A percentile compares a stretch with the other conserved stretches of the same genome.
These are phyloP conservation scores for Aphodius granarius DNA, from an alignment of 2,888 invertebrate species.

Conservation along the genomic window DNA sequence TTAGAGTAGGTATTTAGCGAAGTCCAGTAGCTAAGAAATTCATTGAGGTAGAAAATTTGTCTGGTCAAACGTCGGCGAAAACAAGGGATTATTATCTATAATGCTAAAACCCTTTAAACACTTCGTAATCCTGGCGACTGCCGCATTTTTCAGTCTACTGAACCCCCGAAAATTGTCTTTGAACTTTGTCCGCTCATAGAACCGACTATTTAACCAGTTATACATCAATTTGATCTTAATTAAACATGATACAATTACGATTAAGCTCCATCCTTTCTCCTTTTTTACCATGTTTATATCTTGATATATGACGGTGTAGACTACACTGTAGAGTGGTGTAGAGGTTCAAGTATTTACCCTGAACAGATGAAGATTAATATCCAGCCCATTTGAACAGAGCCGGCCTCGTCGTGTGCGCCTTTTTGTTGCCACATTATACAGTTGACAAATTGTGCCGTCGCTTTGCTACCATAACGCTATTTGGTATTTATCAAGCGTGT, in stretches of 20 bases:
- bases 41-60: neutral
- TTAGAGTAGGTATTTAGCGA: neutral
- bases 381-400: neutral
- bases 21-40: neutral
- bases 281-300: neutral
- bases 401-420: neutral
- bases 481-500: neutral
- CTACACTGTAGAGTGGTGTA: no score
- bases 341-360: neutral
- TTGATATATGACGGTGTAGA: neutral
- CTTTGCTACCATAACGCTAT: neutral
- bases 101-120: neutral
- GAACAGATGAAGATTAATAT: neutral
- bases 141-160: neutral
- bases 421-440: neutral
- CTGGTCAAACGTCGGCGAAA: neutral
- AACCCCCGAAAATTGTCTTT: neutral
- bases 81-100: neutral
- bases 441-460: neutral
- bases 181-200: neutral
- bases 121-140: neutral
- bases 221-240: neutral
- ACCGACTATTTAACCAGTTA: neutral
- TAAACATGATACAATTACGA: neutral
- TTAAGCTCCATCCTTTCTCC: neutral